Evolutionary conservation across 2,113 vertebrate species (phyloP), one percentile per base, ranked within the genome.

Genomic region (Callaeas wilsoni): DNA sequence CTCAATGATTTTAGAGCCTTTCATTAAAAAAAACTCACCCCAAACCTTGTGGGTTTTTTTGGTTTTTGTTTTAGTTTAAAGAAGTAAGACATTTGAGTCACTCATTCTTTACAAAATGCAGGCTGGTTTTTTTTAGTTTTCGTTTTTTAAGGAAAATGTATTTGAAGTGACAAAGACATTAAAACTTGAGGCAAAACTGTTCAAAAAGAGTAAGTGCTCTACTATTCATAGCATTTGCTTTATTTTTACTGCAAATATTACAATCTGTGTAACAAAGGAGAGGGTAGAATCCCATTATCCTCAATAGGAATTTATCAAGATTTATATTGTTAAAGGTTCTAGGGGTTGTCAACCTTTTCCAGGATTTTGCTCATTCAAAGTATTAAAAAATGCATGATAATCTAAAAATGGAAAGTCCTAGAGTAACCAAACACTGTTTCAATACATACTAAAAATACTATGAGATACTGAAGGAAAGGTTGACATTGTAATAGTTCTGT

Each of bases 251-350:
- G 42, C 20, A 46, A 90, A 77, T 73, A 77, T 30, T 94, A 44
- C 42, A 59, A 4, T 88, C 44, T 33, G 27, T 35, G 32, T 80
- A 76, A 85, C 55, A 85, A 91, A 94, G 20, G 19, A 55, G 30
- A 74, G 29, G 5, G 16, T 47, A 80, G 84, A 79, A 91, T 91
- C 46, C 50, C 18, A 78, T 93, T 94, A 89, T 83, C 57, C 76
- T 94, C n/a, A 71, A 55, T 32, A 71, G 27, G 49, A 78, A 89
- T 92, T 90, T 82, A 52, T 89, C 84, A 91, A 89, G 73, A 78
- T 92, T 92, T 95, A 84, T 75, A 81, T 88, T 96, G 50, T 92
- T 69, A 47, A 92, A 88, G 53, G 35, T 91, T 91, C 70, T 93
- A 83, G 63, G 69, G 59, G 55, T 74, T 95, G 65, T 86, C 80